Evolutionary conservation across 2,113 vertebrate species (phyloP).

Genomic region (Caranx ignobilis): DNA sequence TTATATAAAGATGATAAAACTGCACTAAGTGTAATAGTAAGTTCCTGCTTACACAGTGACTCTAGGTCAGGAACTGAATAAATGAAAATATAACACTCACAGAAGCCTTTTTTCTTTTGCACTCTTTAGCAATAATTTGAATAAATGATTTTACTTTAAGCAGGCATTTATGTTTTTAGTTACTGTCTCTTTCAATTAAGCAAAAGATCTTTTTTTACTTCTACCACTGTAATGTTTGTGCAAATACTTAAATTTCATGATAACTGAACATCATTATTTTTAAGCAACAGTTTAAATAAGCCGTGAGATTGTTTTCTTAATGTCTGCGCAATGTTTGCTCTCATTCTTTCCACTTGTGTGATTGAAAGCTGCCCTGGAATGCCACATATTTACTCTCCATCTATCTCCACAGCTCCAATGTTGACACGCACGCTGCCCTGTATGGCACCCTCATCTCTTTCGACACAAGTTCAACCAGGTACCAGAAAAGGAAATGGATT

Average conservation of each 20-base stretch:
- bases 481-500: conserved; percentile 22
- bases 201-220: not conserved
- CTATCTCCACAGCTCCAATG: conserved; percentile 51
- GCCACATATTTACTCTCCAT: conserved; percentile 36
- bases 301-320: conserved; percentile 5
- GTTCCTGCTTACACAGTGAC: not conserved
- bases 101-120: conserved; percentile 2
- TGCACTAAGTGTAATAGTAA: not conserved
- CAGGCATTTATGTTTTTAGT: not conserved
- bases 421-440: conserved; percentile 53
- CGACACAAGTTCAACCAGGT: conserved; percentile 70
- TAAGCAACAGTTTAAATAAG: conserved; percentile 2
- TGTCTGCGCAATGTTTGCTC: conserved; percentile 18
- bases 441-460: conserved; percentile 69
- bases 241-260: not conserved
- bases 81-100: not conserved
- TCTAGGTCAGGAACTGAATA: not conserved
- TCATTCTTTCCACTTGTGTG: conserved; percentile 30
- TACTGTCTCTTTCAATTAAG: no score
- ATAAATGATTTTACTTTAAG: not conserved
- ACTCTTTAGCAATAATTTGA: not conserved
- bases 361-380: conserved; percentile 30
- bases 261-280: not conserved
- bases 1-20: no score
- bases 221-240: not conserved